Conservation (phyloP, 2,888 invertebrate species). For the Athripsodes cinereus region DNA sequence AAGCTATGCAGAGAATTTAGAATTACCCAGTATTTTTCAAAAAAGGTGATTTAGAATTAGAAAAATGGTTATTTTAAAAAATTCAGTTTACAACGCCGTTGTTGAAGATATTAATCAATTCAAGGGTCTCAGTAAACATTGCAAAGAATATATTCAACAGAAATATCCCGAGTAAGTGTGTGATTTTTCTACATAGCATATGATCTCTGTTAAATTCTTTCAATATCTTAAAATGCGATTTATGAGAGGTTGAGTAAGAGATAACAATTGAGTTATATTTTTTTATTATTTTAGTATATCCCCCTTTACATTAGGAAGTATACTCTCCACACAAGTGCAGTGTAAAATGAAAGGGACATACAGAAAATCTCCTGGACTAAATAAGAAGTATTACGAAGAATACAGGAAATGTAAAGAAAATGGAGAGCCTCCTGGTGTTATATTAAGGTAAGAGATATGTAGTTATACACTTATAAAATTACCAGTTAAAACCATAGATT, state of each 20-base stretch:
- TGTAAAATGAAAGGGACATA: slow-evolving; percentile 59
- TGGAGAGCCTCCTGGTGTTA: slow-evolving; percentile 51
- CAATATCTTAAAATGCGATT: too few relatives aligned
- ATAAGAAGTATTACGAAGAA: slow-evolving; percentile 49
- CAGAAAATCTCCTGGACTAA: slow-evolving; percentile 52
- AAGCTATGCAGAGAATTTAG: too few relatives aligned
- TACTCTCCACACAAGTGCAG: slow-evolving; percentile 60
- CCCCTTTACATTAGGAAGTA: slow-evolving; percentile 60
- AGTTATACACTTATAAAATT: too few relatives aligned
- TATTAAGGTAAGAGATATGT: slow-evolving; percentile 56
- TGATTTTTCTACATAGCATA: too few relatives aligned
- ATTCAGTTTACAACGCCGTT: slow-evolving; percentile 45
- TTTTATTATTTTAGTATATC: slow-evolving; percentile 42
- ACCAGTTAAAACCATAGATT: too few relatives aligned
- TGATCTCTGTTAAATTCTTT: too few relatives aligned
- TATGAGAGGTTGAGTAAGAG: too few relatives aligned
- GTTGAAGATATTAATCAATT: slow-evolving; percentile 51
- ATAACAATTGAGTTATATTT: too few relatives aligned
- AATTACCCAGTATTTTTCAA: too few relatives aligned
- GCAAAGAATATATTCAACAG: slow-evolving; percentile 51
- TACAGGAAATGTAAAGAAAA: slow-evolving; percentile 48
- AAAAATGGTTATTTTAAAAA: slow-evolving; percentile 26
- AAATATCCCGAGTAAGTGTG: slow-evolving; percentile 51
- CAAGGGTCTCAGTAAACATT: slow-evolving; percentile 52
- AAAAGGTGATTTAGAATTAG: too few relatives aligned